phyloP scores from a whole-genome alignment of 2,888 invertebrate genomes.

The Podotricha telesiphe region DNA sequence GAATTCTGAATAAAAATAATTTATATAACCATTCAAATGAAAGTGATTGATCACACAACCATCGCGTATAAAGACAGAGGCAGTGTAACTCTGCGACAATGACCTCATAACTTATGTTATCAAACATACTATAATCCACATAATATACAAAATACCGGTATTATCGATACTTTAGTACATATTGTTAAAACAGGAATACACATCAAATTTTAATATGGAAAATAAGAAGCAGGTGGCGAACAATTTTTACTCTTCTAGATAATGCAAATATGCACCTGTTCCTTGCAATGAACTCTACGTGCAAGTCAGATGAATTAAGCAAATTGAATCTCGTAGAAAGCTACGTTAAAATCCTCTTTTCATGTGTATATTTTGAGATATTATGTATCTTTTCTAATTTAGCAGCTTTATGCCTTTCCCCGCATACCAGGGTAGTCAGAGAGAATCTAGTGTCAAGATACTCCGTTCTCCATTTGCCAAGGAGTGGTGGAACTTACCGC shows the following conservation, averaged over 20 bases:
- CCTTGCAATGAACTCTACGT: slow-evolving; percentile 45
- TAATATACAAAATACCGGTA: not conserved
- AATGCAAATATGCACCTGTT: slow-evolving; percentile 49
- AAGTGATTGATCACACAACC: too few species aligned
- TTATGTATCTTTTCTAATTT: too few species aligned
- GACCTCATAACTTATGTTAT: too few species aligned
- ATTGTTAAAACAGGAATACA: slow-evolving; percentile 23
- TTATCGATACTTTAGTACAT: not conserved
- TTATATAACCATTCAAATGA: too few species aligned
- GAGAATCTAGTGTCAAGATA: too few species aligned
- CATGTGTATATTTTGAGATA: not conserved
- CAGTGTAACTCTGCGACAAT: too few species aligned
- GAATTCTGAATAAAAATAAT: too few species aligned
- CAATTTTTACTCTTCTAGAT: slow-evolving; percentile 36
- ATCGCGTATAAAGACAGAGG: too few species aligned
- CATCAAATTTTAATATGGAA: slow-evolving; percentile 44
- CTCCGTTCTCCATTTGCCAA: too few species aligned
- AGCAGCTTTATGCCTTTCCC: too few species aligned
- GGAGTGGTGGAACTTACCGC: too few species aligned
- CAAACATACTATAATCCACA: not conserved
- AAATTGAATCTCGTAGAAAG: slow-evolving; percentile 23
- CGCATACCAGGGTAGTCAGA: too few species aligned
- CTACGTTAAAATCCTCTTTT: slow-evolving; percentile 3
- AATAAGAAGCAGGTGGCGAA: slow-evolving; percentile 44
- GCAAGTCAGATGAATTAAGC: slow-evolving; percentile 45